Evolutionary conservation across 2,113 vertebrate genomes (phyloP).

Genomic region (Albula glossodonta): DNA sequence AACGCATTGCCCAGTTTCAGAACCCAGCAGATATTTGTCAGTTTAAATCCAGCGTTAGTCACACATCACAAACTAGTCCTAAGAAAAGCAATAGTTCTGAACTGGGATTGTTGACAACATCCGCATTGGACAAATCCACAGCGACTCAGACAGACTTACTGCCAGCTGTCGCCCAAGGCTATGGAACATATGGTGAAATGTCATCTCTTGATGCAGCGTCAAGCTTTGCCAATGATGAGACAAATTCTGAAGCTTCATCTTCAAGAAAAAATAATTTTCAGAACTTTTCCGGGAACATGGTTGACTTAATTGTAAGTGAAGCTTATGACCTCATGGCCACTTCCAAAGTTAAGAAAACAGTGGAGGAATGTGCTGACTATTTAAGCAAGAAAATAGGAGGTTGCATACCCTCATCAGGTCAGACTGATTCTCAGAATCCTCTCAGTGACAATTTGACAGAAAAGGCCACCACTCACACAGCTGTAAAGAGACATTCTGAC

Average conservation of each 20-base stretch:
- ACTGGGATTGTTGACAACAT: conserved; percentile 39
- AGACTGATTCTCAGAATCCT: conserved; percentile 20
- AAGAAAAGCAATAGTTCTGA: conserved; percentile 49
- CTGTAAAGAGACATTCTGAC: conserved; percentile 59
- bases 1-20: conserved; percentile 74
- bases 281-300: conserved; percentile 83
- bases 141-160: conserved; percentile 65
- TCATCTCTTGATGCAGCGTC: conserved; percentile 26
- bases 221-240: conserved; percentile 34
- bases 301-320: conserved; percentile 85
- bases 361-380: conserved; percentile 73
- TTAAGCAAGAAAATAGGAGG: conserved; percentile 69
- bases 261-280: conserved; percentile 61
- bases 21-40: conserved; percentile 62
- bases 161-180: conserved; percentile 51
- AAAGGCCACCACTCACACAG: conserved; percentile 60
- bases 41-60: conserved; percentile 45
- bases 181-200: conserved; percentile 15
- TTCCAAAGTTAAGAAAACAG: conserved; percentile 73
- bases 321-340: conserved; percentile 82
- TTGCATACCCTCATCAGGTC: conserved; percentile 51
- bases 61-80: conserved; percentile 48
- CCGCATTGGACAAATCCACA: conserved; percentile 62
- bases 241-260: conserved; percentile 49
- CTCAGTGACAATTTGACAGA: conserved; percentile 39